Evolutionary conservation across 2,888 invertebrate species (phyloP).

Genomic region (Seira musarum): DNA sequence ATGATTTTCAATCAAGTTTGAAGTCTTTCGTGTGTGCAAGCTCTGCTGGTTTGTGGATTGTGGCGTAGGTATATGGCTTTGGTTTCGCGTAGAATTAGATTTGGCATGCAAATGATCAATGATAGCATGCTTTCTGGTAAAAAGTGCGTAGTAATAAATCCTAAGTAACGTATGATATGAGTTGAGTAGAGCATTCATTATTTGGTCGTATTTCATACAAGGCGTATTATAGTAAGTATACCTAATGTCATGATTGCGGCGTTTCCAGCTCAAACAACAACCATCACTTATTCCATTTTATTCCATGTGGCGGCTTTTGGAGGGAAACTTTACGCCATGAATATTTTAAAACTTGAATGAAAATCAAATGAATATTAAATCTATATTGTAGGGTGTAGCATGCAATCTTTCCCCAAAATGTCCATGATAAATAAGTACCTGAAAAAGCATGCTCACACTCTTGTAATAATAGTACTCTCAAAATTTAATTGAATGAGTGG

Average conservation of each 20-base stretch:
- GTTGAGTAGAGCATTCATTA: neutral
- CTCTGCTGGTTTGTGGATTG: neutral
- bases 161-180: neutral
- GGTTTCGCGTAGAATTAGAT: neutral
- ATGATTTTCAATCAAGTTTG: neutral
- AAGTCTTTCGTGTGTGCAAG: too few species aligned
- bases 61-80: neutral
- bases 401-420: neutral
- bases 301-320: slow-evolving; percentile 12
- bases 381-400: neutral
- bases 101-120: slow-evolving; percentile 14
- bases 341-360: neutral
- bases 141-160: slow-evolving; percentile 23
- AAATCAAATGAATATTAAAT: slow-evolving; percentile 9
- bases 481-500: too few species aligned
- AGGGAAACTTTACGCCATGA: slow-evolving; percentile 7
- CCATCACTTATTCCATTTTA: neutral
- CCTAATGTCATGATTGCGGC: too few species aligned
- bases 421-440: neutral
- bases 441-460: too few species aligned
- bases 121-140: neutral
- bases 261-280: neutral
- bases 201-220: too few species aligned
- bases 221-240: neutral
- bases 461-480: neutral